Base-by-base conservation (phyloP, 1,140 invertebrate species). In the Drosophila prosaltans region DNA sequence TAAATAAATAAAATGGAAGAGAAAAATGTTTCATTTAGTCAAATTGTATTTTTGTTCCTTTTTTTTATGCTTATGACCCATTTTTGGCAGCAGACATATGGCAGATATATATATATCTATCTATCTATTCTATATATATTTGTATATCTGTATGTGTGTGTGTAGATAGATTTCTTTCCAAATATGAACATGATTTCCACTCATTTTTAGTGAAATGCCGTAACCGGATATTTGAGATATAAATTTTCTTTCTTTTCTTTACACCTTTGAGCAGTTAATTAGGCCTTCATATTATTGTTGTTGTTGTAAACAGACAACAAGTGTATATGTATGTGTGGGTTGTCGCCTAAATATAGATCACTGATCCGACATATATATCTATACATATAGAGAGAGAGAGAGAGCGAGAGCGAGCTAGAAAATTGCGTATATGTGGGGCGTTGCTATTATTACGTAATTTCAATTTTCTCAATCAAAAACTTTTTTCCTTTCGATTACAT, bases 281-380 rank as follows among this genome's bases (percentile, higher is more conserved):
- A 80, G 72, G 72, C 67, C 80, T 71, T 43, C 51, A 65, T 68
- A 69, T 65, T 74, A 48, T 68, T 75, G 69, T 70, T 80, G 40
- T 77, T 77, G 40, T 76, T 88, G 69, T 81, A 85, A 81, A 85
- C 78, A 86, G 71, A 67, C 75, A 86, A 79, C 82, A 86, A 86
- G 80, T 83, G 83, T 88, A 65, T 78, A 11, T 26, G 45, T 9
- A 1, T 88, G 83, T 89, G 83, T 88, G 83, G 83, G 80, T 84
- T 89, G 83, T 83, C 80, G 73, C 77, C 84, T 88, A 88, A 88
- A 89, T 88, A 84, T 88, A 88, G 84, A 89, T 83, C 83, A 78
- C 72, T 73, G 80, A 78, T 81, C 77, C 77, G 48, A 80, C 61
- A 74, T 67, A 73, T 65, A 71, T 43, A 48, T 58, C 57, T 64